phyloP scores from a whole-genome alignment of 2,113 vertebrate species.

The Ciconia maguari region DNA sequence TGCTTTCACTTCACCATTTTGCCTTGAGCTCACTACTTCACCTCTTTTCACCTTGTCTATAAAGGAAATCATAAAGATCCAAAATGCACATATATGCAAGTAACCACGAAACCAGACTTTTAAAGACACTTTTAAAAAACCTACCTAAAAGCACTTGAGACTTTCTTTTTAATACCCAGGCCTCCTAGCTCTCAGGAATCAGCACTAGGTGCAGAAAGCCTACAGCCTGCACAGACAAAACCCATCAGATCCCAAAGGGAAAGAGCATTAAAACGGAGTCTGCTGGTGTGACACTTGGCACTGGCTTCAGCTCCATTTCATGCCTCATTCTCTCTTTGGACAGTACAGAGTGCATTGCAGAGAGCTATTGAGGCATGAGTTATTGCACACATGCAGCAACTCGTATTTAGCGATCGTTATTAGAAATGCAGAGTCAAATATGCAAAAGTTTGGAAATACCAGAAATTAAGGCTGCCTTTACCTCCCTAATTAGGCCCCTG shows the following conservation, averaged over 20 bases:
- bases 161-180: background rate
- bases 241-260: background rate
- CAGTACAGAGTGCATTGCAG: background rate
- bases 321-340: background rate
- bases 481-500: conserved; percentile 31
- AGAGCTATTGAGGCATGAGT: background rate
- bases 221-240: background rate
- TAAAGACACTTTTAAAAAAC: background rate
- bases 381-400: background rate
- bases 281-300: background rate
- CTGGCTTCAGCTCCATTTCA: background rate
- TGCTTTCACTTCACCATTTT: background rate
- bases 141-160: background rate
- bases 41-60: background rate
- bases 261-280: background rate
- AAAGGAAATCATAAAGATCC: background rate
- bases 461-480: background rate
- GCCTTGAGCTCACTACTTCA: background rate
- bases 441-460: background rate
- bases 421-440: background rate
- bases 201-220: background rate
- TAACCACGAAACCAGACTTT: background rate
- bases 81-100: background rate
- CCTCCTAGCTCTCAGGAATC: background rate
- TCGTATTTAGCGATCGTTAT: background rate